Evolutionary conservation across 2,113 vertebrate species (phyloP).

Genomic region (Hoplias malabaricus): DNA sequence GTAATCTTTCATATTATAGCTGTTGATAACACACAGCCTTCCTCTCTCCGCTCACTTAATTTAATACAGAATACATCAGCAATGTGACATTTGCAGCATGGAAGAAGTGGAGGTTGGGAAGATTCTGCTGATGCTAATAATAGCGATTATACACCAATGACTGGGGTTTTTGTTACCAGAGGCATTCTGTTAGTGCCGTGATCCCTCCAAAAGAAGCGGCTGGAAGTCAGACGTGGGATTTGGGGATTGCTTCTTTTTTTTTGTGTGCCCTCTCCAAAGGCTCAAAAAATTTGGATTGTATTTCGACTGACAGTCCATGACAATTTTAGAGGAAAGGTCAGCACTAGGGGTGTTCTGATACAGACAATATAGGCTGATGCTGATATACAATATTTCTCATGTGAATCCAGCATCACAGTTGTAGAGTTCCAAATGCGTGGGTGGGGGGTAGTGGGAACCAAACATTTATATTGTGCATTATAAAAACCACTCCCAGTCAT

Average conservation of each 20-base stretch:
- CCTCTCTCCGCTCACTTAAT: conserved; percentile 69
- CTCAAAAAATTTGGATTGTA: conserved; percentile 66
- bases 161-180: conserved; percentile 75
- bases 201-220: conserved; percentile 70
- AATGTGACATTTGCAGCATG: conserved; percentile 76
- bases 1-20: conserved; percentile 81
- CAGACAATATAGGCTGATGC: background rate
- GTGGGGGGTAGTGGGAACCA: too few relatives aligned
- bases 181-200: conserved; percentile 68
- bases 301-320: conserved; percentile 68
- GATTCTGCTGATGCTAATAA: conserved; percentile 75
- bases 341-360: conserved; percentile 37
- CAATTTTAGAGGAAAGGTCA: conserved; percentile 67
- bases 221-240: conserved; percentile 60
- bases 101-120: conserved; percentile 73
- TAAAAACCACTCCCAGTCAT: too few relatives aligned
- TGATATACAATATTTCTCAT: background rate
- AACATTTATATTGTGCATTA: too few relatives aligned
- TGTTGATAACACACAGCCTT: conserved; percentile 71
- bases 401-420: background rate
- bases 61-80: conserved; percentile 79
- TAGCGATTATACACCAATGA: conserved; percentile 72
- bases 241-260: conserved; percentile 65
- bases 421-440: too few relatives aligned
- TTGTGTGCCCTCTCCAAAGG: conserved; percentile 40